Base-by-base conservation (phyloP, 1,140 invertebrate species). In the Formica selysi region DNA sequence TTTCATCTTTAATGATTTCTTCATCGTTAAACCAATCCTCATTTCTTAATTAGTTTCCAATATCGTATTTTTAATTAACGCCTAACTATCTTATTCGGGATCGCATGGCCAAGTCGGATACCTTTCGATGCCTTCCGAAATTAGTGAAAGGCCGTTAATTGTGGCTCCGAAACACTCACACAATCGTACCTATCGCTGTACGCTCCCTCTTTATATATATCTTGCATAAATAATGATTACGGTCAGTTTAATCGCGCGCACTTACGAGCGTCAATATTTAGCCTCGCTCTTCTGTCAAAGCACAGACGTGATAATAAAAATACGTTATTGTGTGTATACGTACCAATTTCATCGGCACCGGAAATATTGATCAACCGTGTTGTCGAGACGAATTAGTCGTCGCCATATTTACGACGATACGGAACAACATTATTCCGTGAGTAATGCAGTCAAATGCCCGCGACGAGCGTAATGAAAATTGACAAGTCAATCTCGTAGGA, bases 191-290 rank as follows among this genome's bases (percentile, higher is more conserved):
- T 85, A 76, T 73, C 62, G 73, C 22, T 19, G 73, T 57, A 70
- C n/a, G 11, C 57, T 8, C 68, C 3, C 32, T 32, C 3, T 32
- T 32, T 86, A 11, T 44, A 11, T 65, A 62, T 89, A 84, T 71
- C 68, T 86, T 89, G 70, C 87, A 89, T 89, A 89, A 89, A 89
- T 88, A 89, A 89, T 89, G 61, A 76, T 89, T 86, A 57, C 61
- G 80, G 76, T 71, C 79, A 61, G 57, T 83, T 83, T 83, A 83
- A 83, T 74, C 38, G 48, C 68, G 26, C 41, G 54, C 38, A 74
- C 79, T 83, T 83, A 74, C 13, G 26, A 83, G 19, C 38, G 54
- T 74, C 79, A 74, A 74, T 83, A 74, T 83, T 83, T 74, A 62
- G 68, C 19, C 36, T 61, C 41, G 38, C 38, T 48, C 68, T 73